Conservation (phyloP, 2,797 vertebrate species). For the Macropodus opercularis region DNA sequence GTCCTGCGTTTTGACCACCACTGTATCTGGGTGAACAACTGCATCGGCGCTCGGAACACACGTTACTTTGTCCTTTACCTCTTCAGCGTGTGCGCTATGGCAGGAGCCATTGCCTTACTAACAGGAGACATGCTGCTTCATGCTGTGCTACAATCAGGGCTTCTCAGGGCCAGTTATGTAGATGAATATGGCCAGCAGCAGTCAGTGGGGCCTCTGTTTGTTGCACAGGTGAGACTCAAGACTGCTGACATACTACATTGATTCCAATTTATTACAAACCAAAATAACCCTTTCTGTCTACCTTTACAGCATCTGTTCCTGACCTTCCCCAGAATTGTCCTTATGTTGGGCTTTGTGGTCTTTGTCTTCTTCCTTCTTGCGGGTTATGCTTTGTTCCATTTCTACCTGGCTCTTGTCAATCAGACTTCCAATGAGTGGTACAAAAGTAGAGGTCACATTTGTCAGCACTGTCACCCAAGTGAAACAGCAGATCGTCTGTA, state of each 20-base stretch:
- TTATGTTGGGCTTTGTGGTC: conserved; percentile 93
- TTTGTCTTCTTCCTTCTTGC: conserved; percentile 88
- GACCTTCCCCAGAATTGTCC: conserved; percentile 92
- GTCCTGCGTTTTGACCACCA: conserved; percentile 97
- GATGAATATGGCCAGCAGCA: conserved; percentile 84
- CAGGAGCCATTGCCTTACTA: conserved; percentile 75
- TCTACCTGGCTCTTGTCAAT: conserved; percentile 88
- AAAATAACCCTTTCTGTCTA: background rate
- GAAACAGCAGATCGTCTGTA: conserved; percentile 40
- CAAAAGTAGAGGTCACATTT: conserved; percentile 76
- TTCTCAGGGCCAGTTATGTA: conserved; percentile 81
- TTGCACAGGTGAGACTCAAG: conserved; percentile 85
- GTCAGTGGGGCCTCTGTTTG: conserved; percentile 77
- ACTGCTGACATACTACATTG: background rate
- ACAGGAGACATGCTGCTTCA: conserved; percentile 82
- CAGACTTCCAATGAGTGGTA: conserved; percentile 95
- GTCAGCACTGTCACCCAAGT: conserved; percentile 75
- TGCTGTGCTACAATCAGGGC: conserved; percentile 79
- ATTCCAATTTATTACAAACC: background rate
- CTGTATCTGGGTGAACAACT: conserved; percentile 98
- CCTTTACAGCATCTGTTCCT: conserved; percentile 90
- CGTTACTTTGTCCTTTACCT: conserved; percentile 91
- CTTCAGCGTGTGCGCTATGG: conserved; percentile 81
- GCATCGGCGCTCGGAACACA: conserved; percentile 89
- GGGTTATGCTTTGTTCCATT: conserved; percentile 86